Evolutionary conservation across 2,888 invertebrate species (phyloP), one percentile per base, ranked within the genome.

Genomic region (Melanchra persicariae): DNA sequence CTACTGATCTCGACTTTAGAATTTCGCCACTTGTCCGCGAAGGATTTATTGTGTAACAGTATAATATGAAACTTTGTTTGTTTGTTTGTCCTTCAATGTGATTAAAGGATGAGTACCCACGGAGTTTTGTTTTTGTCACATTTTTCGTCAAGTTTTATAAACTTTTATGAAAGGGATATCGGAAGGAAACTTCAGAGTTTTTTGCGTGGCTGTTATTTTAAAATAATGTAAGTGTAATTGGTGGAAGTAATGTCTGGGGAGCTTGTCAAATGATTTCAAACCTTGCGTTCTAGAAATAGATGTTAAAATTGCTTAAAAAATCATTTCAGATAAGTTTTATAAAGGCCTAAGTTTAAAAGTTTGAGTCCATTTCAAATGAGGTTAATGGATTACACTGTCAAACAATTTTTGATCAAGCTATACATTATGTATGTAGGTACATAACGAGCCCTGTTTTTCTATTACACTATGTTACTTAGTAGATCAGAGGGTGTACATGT

Each of bases 1-100:
- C 74, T 69, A 65, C 85, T 83, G 82, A 86, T 85, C 85, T 82
- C 82, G 84, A 82, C 87, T 87, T 87, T 80, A 84, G 79, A 87
- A 83, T 84, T 81, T 81, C 81, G 74, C 86, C 82, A 86, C 85
- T 85, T 85, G 85, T 87, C 83, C 87, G 76, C 78, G 75, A 78
- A 81, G 84, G 84, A 85, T 85, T 86, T 84, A 83, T 86, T 82
- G 76, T 85, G 82, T 85, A 75, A 82, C 81, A 79, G 76, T 71
- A 79, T 85, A 82, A 85, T 85, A 82, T 84, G 76, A 80, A 82
- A 85, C n/a, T n/a, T n/a, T n/a, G 82, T 85, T 85, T 80, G 82
- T 85, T 77, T 82, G 83, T 83, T 79, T 83, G 80, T 66, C 70
- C 76, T 74, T 71, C 70, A 67, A 85, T 77, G 75, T 80, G 82